phyloP scores from a whole-genome alignment of 2,888 invertebrate genomes.

The Spicauda simplicius region DNA sequence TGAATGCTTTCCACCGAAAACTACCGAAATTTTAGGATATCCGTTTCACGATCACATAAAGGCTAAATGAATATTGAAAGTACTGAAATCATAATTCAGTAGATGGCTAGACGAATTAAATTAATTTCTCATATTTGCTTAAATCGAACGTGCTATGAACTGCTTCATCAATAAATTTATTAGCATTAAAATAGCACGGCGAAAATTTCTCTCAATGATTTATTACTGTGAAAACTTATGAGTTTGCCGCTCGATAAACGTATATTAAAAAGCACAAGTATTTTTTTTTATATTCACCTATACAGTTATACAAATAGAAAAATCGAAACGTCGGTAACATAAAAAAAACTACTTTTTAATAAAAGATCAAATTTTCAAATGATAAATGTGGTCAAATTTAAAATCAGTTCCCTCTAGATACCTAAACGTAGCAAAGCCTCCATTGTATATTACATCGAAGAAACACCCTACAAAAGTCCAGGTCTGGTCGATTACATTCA shows the following conservation, averaged over 20 bases:
- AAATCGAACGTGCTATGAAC: neutral
- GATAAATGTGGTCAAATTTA: too few relatives aligned
- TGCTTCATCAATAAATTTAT: slow-evolving; percentile 6
- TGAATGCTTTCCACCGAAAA: too few relatives aligned
- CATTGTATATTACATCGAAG: too few relatives aligned
- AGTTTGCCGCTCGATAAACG: neutral
- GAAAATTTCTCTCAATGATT: neutral
- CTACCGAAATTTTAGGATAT: too few relatives aligned
- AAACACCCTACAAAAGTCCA: too few relatives aligned
- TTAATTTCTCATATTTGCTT: neutral
- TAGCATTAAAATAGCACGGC: neutral
- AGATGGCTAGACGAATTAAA: neutral
- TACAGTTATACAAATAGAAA: too few relatives aligned
- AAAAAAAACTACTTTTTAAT: too few relatives aligned
- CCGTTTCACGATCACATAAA: neutral
- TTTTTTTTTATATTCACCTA: neutral
- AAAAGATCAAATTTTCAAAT: too few relatives aligned
- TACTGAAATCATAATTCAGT: neutral
- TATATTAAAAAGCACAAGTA: neutral
- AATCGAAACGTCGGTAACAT: too few relatives aligned
- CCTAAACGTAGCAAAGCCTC: too few relatives aligned
- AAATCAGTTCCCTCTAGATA: too few relatives aligned
- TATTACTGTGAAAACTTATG: neutral
- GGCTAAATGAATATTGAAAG: neutral
- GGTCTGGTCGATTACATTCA: too few relatives aligned